phyloP scores from a whole-genome alignment of 2,797 vertebrate species.

The Heterohyrax brucei region DNA sequence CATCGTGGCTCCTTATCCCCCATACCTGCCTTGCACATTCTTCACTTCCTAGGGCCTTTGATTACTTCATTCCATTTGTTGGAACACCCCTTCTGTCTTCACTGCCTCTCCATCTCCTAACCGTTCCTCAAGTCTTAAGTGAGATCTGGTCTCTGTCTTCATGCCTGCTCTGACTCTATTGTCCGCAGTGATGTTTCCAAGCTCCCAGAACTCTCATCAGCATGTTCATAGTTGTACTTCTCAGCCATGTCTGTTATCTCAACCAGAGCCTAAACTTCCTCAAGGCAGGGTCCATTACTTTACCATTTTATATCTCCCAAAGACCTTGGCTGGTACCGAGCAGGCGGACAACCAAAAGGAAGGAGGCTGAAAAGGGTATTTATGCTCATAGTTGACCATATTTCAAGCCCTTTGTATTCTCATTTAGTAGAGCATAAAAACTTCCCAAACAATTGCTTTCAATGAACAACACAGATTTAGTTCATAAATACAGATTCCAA shows the following conservation, averaged over 20 bases:
- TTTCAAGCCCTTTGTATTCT: conserved; percentile 81
- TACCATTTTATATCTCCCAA: conserved; percentile 40
- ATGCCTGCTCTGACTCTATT: conserved; percentile 12
- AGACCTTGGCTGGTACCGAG: conserved; percentile 34
- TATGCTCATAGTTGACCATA: conserved; percentile 53
- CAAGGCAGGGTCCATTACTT: conserved; percentile 19
- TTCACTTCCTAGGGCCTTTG: not conserved
- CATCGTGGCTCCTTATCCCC: not conserved
- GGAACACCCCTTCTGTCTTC: not conserved
- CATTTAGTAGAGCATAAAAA: conserved; percentile 82
- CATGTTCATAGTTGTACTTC: conserved; percentile 68
- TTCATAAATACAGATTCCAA: conserved; percentile 84
- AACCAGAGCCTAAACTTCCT: conserved; percentile 32
- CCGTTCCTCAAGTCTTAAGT: not conserved
- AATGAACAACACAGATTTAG: conserved; percentile 81
- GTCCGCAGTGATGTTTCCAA: not conserved
- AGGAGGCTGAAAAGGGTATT: conserved; percentile 29
- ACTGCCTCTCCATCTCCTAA: not conserved
- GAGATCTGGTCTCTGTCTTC: conserved; percentile 56
- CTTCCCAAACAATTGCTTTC: conserved; percentile 79
- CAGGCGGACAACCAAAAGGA: conserved; percentile 43
- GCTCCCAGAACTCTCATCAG: conserved; percentile 15
- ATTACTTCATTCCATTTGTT: conserved; percentile 25
- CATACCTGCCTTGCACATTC: not conserved
- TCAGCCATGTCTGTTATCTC: conserved; percentile 36